phyloP scores from a whole-genome alignment of 2,797 vertebrate genomes.

The Danio aesculapii region DNA sequence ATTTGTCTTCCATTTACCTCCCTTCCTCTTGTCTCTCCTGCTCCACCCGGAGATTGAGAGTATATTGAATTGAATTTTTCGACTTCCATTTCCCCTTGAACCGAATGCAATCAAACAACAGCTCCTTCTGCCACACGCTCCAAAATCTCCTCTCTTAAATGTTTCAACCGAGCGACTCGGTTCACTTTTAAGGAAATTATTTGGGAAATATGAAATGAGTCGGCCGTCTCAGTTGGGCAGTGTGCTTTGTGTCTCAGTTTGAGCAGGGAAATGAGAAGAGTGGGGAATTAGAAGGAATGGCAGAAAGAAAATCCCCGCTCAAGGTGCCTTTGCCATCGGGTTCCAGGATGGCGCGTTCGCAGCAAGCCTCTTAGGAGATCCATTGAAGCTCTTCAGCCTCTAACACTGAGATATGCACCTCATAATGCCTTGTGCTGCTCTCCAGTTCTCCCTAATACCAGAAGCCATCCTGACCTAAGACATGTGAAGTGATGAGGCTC shows the following conservation, averaged over 20 bases:
- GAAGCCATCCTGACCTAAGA: constrained; percentile 38
- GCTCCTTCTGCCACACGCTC: constrained; percentile 41
- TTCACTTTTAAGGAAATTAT: constrained; percentile 48
- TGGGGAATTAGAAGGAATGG: constrained; percentile 58
- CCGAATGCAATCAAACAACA: constrained; percentile 33
- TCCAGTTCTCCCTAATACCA: constrained; percentile 49
- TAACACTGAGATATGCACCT: constrained; percentile 50
- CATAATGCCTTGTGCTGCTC: constrained; percentile 55
- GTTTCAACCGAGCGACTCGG: constrained; percentile 26
- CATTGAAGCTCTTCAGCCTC: constrained; percentile 49
- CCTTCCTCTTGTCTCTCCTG: constrained; percentile 39
- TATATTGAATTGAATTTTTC: constrained; percentile 62
- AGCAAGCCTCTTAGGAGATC: constrained; percentile 61
- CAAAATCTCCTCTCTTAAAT: constrained; percentile 44
- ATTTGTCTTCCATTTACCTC: constrained; percentile 61
- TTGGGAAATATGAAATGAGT: constrained; percentile 48
- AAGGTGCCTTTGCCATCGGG: constrained; percentile 68
- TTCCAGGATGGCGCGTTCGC: constrained; percentile 58
- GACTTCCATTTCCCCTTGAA: constrained; percentile 42
- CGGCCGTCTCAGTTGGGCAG: constrained; percentile 38
- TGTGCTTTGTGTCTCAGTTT: constrained; percentile 36
- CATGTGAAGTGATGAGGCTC: constrained; percentile 50
- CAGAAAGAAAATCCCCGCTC: constrained; percentile 65
- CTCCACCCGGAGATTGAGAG: constrained; percentile 36
- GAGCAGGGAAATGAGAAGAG: constrained; percentile 48